These are phyloP conservation scores for Aplocera efformata DNA, from an alignment of 2,888 invertebrate genomes.

Conservation along the genomic window DNA sequence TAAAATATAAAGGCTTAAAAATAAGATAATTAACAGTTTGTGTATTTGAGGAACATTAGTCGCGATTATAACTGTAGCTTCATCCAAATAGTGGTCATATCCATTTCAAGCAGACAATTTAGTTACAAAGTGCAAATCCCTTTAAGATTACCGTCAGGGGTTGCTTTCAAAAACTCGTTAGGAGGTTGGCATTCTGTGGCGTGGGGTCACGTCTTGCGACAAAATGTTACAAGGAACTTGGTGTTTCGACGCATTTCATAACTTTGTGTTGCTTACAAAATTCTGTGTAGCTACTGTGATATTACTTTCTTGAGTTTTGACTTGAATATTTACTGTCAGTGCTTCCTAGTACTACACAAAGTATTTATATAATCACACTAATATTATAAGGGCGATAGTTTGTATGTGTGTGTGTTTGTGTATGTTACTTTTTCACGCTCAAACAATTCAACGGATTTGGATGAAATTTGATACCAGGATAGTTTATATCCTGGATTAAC, in stretches of 20 bases:
- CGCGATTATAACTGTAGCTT: background rate
- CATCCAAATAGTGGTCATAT: conserved; percentile 34
- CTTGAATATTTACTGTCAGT: no score
- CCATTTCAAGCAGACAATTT: conserved; percentile 53
- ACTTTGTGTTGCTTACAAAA: conserved; percentile 29
- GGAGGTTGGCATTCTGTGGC: conserved; percentile 67
- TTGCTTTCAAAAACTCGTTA: conserved; percentile 77
- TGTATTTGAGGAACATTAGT: no score
- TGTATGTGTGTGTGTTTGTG: no score
- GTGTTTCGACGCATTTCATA: conserved; percentile 33
- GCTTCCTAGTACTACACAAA: no score
- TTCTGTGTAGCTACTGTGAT: conserved; percentile 30
- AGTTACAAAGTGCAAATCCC: conserved; percentile 75
- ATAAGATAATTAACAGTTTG: no score
- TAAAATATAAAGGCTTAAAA: no score
- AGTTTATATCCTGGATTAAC: no score
- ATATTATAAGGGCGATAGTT: no score
- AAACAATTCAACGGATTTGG: no score
- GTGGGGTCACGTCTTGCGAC: conserved; percentile 71
- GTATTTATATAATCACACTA: no score
- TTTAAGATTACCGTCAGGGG: conserved; percentile 70
- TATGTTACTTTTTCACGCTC: no score
- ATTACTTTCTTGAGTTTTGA: conserved; percentile 31
- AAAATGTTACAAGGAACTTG: conserved; percentile 60
- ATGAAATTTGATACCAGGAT: no score